A percentile compares a stretch with the other conserved stretches of the same genome.
Conservation (phyloP, 2,797 vertebrate species). For the Pelobates cultripes region DNA sequence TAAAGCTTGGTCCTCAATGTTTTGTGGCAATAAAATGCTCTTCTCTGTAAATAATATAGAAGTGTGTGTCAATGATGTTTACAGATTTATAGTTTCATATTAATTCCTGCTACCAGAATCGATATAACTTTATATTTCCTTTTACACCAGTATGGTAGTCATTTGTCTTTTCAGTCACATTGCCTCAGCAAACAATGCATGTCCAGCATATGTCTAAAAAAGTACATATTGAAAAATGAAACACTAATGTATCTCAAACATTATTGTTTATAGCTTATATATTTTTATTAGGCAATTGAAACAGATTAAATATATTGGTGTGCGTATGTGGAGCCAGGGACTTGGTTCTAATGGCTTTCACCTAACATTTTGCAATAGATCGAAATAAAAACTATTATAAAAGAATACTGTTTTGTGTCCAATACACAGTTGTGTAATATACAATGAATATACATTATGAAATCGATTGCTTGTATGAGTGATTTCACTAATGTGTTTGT, state of each 20-base stretch:
- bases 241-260: background rate
- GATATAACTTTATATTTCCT: constrained; percentile 35
- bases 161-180: constrained; percentile 29
- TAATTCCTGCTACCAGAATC: constrained; percentile 33
- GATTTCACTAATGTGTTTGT: background rate
- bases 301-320: background rate
- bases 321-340: too few species aligned
- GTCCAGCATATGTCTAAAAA: background rate
- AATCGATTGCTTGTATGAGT: background rate
- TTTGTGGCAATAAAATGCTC: background rate
- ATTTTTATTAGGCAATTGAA: constrained; percentile 6
- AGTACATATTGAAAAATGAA: constrained; percentile 1
- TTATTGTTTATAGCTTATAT: constrained; percentile 24
- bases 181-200: background rate
- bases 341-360: background rate
- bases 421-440: background rate
- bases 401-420: background rate
- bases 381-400: background rate
- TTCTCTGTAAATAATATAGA: constrained; percentile 15
- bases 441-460: background rate
- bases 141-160: constrained; percentile 21
- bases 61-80: constrained; percentile 10
- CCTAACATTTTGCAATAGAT: background rate
- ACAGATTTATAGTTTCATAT: constrained; percentile 34
- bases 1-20: too few species aligned